These are phyloP conservation scores for Brienomyrus longianalis DNA, from an alignment of 2,113 vertebrate species.

Conservation along the genomic window DNA sequence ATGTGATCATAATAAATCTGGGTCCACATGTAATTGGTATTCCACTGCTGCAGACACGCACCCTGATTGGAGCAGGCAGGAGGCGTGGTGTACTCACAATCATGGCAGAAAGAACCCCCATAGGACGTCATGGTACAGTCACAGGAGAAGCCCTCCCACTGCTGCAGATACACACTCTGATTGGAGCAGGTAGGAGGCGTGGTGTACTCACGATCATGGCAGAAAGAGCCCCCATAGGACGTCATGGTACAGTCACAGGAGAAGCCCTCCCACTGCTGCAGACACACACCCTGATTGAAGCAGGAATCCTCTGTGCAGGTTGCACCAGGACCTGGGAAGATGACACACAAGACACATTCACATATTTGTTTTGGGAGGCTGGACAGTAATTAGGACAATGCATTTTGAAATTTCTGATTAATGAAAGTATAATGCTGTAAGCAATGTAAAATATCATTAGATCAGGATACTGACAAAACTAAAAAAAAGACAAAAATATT, in stretches of 20 bases:
- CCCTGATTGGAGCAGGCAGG: conserved; percentile 78
- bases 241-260: conserved; percentile 92
- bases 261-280: conserved; percentile 91
- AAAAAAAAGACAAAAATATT: neutral
- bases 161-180: conserved; percentile 87
- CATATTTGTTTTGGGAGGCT: neutral
- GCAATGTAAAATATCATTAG: neutral
- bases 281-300: conserved; percentile 83
- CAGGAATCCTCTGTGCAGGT: conserved; percentile 89
- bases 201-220: conserved; percentile 78
- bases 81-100: conserved; percentile 67
- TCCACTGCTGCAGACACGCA: conserved; percentile 82
- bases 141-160: conserved; percentile 88
- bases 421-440: neutral
- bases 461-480: neutral
- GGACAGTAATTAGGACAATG: neutral
- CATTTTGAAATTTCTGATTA: neutral
- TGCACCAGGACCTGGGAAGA: conserved; percentile 72
- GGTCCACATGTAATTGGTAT: neutral
- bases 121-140: conserved; percentile 92
- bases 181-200: conserved; percentile 64
- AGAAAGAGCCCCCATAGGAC: conserved; percentile 75
- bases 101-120: conserved; percentile 74
- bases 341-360: neutral
- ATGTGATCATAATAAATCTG: neutral